These are phyloP conservation scores for Chiloscyllium plagiosum DNA, from an alignment of 2,113 vertebrate genomes.

Conservation along the genomic window DNA sequence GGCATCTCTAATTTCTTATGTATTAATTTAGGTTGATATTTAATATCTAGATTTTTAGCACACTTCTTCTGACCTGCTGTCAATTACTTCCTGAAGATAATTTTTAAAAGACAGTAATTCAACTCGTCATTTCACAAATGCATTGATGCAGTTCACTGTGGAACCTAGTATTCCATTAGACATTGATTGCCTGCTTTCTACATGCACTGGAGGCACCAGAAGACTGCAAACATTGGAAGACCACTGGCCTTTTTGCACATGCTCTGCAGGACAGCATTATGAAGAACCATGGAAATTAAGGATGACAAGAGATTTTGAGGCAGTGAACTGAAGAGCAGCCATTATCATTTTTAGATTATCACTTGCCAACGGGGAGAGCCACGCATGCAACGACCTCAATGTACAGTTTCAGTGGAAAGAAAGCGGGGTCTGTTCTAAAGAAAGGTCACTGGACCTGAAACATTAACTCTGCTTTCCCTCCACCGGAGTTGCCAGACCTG, in stretches of 20 bases:
- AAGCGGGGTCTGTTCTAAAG: too few relatives aligned
- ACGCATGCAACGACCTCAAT: too few relatives aligned
- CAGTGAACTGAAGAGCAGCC: background rate
- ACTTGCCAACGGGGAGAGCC: too few relatives aligned
- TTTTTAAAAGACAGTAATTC: background rate
- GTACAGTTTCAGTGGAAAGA: too few relatives aligned
- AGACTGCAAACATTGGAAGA: background rate
- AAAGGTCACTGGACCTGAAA: too few relatives aligned
- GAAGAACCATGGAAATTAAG: too few relatives aligned
- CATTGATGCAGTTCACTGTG: background rate
- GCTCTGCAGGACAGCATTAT: too few relatives aligned
- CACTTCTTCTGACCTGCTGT: background rate
- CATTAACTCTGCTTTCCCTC: too few relatives aligned
- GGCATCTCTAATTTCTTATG: background rate
- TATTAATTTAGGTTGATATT: background rate
- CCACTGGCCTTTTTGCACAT: too few relatives aligned
- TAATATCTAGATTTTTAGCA: background rate
- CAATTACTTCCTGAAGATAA: background rate
- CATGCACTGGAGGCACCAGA: background rate
- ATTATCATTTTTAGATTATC: background rate
- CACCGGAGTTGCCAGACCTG: too few relatives aligned
- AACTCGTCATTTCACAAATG: background rate
- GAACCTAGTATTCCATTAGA: background rate
- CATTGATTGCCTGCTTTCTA: background rate
- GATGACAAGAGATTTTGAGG: too few relatives aligned